These are phyloP conservation scores for Drosophila acutilabella DNA, from an alignment of 2,888 invertebrate genomes.

Conservation along the genomic window DNA sequence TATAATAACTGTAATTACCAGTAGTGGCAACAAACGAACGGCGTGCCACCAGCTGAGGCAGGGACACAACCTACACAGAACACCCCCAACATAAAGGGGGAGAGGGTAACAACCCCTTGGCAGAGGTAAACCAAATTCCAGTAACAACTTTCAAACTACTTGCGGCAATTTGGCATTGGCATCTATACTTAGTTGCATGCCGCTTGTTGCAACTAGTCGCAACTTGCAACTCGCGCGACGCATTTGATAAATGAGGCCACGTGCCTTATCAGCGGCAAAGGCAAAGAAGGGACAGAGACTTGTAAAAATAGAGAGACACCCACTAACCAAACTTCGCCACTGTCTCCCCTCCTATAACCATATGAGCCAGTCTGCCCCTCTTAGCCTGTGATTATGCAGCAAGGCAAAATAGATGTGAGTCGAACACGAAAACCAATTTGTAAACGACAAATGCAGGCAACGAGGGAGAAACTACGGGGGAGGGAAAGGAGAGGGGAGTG, in stretches of 20 bases:
- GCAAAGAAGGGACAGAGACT: conserved; percentile 63
- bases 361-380: conserved; percentile 1
- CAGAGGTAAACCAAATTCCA: conserved; percentile 36
- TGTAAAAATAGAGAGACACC: conserved; percentile 47
- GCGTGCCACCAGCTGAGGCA: conserved; percentile 9
- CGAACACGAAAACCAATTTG: conserved; percentile 79
- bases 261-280: conserved; percentile 80
- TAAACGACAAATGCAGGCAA: conserved; percentile 72
- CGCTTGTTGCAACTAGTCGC: conserved; percentile 65
- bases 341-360: neutral
- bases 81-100: conserved; percentile 19
- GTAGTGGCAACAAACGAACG: conserved; percentile 30
- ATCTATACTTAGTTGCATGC: conserved; percentile 68
- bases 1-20: conserved; percentile 78
- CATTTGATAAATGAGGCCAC: conserved; percentile 83
- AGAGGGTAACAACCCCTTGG: conserved; percentile 7
- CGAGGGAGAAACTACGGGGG: neutral
- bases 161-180: conserved; percentile 10
- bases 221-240: conserved; percentile 60
- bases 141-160: conserved; percentile 17
- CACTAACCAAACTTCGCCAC: conserved; percentile 6
- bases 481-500: neutral
- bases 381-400: conserved; percentile 71
- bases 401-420: conserved; percentile 68
- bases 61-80: conserved; percentile 52